phyloP scores from a whole-genome alignment of 2,113 vertebrate species.

The Psittacula cyanocephala region DNA sequence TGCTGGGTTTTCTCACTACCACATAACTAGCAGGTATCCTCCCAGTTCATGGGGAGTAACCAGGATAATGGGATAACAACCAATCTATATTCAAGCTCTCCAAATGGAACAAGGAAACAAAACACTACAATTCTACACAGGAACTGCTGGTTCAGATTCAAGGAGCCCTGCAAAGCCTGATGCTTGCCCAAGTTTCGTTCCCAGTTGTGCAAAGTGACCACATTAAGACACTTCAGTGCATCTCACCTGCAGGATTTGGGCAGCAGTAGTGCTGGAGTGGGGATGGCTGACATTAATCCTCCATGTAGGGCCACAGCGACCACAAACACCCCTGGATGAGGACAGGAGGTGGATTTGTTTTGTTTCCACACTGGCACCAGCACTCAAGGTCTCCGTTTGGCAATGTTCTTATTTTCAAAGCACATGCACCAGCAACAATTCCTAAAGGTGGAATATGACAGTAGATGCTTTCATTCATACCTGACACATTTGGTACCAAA shows the following conservation, averaged over 20 bases:
- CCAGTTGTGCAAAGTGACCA: neutral
- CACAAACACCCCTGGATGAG: neutral
- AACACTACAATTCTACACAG: fast-evolving
- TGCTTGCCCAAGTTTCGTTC: neutral
- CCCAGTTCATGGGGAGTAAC: neutral
- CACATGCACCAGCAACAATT: neutral
- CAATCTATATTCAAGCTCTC: neutral
- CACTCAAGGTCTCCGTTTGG: neutral
- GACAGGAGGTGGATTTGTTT: neutral
- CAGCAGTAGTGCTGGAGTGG: neutral
- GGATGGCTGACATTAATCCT: neutral
- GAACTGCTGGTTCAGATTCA: neutral
- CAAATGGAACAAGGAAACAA: neutral
- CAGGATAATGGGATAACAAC: neutral
- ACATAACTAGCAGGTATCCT: neutral
- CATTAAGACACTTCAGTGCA: neutral
- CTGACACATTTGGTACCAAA: neutral
- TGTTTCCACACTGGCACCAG: neutral
- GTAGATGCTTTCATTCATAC: neutral
- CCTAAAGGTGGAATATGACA: neutral
- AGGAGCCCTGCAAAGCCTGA: neutral
- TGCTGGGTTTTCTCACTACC: neutral
- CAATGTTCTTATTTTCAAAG: neutral
- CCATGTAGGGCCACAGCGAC: neutral
- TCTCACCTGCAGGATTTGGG: neutral